Percentiles rank a stretch among this genome's conserved stretches.
Conservation (phyloP, 2,113 vertebrate genomes). For the Peucedramus taeniatus region DNA sequence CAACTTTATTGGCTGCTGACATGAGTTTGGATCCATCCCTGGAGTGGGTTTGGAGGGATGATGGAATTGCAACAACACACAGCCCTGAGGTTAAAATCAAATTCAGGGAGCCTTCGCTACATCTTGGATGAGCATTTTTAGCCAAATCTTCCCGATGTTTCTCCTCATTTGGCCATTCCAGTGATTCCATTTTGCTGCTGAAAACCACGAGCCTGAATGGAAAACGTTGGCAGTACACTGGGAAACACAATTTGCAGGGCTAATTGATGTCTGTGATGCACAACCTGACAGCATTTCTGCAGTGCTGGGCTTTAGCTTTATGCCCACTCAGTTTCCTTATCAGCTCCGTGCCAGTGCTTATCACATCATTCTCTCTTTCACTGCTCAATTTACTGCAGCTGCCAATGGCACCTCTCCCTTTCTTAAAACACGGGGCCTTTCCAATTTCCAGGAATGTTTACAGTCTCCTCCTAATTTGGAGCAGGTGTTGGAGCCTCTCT, state of each 20-base stretch:
- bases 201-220: not conserved
- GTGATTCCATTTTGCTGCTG: not conserved
- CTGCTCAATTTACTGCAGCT: constrained; percentile 49
- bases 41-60: not conserved
- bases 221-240: not conserved
- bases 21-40: not conserved
- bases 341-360: constrained; percentile 26
- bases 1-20: constrained; percentile 32
- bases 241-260: not conserved
- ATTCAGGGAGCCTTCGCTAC: not conserved
- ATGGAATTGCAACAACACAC: not conserved
- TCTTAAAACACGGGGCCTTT: constrained; percentile 60
- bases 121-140: not conserved
- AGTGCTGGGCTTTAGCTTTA: constrained; percentile 14
- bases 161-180: not conserved
- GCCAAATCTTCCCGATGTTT: not conserved
- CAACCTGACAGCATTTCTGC: constrained; percentile 6
- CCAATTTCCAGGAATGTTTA: constrained; percentile 67
- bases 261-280: not conserved
- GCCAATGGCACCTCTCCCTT: constrained; percentile 56
- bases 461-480: constrained; percentile 67
- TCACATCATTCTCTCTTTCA: constrained; percentile 31
- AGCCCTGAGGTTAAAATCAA: not conserved
- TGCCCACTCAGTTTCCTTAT: constrained; percentile 38
- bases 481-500: constrained; percentile 72